Evolutionary conservation across 2,797 vertebrate genomes (phyloP).

Genomic region (Chaetodon trifasciatus): DNA sequence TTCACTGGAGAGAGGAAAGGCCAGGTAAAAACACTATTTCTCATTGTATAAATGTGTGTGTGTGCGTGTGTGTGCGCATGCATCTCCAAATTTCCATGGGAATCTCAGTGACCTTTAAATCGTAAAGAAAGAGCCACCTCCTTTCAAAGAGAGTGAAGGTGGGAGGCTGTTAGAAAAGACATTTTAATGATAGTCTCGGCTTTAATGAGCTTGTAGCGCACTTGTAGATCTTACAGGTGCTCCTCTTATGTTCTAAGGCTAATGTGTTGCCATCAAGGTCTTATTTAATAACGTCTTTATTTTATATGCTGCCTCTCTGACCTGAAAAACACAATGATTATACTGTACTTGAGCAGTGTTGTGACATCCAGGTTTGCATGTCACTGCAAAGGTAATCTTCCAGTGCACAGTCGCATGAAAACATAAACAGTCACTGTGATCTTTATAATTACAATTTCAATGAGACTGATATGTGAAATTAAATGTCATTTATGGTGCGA

Average conservation of each 20-base stretch:
- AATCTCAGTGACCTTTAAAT: constrained; percentile 76
- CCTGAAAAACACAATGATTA: neutral
- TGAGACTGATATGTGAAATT: constrained; percentile 35
- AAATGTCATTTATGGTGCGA: constrained; percentile 34
- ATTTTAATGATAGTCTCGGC: constrained; percentile 43
- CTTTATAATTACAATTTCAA: constrained; percentile 35
- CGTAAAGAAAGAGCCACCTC: constrained; percentile 45
- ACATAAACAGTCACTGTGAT: constrained; percentile 14
- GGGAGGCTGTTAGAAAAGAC: constrained; percentile 42
- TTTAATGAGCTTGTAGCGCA: constrained; percentile 41
- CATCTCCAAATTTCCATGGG: constrained; percentile 47
- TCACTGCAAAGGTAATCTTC: neutral
- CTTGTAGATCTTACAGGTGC: neutral
- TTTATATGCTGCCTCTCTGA: constrained; percentile 16
- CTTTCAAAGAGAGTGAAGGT: constrained; percentile 43
- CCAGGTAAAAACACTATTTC: constrained; percentile 50
- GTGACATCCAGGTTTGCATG: constrained; percentile 3
- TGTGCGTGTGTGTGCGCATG: neutral
- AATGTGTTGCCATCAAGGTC: constrained; percentile 26
- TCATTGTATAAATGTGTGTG: neutral
- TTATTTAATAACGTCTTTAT: constrained; percentile 35
- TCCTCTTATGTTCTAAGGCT: constrained; percentile 34
- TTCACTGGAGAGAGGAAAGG: constrained; percentile 44
- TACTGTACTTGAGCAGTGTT: neutral
- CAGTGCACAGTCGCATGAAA: neutral